Evolutionary conservation across 2,797 vertebrate genomes (phyloP), one percentile per base, ranked within the genome.

Genomic region (Hipposideros larvatus): DNA sequence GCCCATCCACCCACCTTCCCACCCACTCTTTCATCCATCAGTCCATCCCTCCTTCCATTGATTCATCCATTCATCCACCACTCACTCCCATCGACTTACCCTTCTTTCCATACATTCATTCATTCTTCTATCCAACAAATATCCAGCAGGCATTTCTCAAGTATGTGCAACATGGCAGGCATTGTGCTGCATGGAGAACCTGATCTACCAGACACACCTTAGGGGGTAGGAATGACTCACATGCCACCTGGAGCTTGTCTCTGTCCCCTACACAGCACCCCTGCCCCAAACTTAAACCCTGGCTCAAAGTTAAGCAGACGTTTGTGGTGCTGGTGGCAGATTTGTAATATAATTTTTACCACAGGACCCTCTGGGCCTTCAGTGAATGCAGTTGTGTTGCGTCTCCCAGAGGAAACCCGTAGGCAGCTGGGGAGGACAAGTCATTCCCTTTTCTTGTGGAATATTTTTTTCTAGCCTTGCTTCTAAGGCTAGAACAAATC

Each of bases 141-240:
- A 15, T 4, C 26, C 22, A 34, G 10, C 28, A 71, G 37, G 16
- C 57, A 13, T 51, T 51, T 51, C 48, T 51, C 48, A 51, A 51
- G 48, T 13, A 51, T 7, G 48, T 51, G 48, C 48, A 51, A 51
- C 48, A 51, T 3, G 48, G 48, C 37, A 24, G 14, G 10, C 31
- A 1, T 19, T 0, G 0, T 21, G 48, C 41, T 48, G 66, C 48
- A 5, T 3, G 2, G 41, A 78, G 15, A 9, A 18, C 24, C 48
- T 0, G 0, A 55, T 6, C 41, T 48, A 68, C 18, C 5, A 61
- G 19, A 16, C 28, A 5, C 7, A 14, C 11, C 13, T 8, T 2
- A 9, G 11, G 51, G 10, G 53, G 28, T 51, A 13, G 48, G 48
- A 51, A 51, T 15, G 48, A 51, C 48, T 51, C 48, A 15, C 48